Percentiles rank a stretch among this genome's conserved stretches.
These are phyloP conservation scores for Cacatua alba DNA, from an alignment of 2,113 vertebrate genomes.

Conservation along the genomic window DNA sequence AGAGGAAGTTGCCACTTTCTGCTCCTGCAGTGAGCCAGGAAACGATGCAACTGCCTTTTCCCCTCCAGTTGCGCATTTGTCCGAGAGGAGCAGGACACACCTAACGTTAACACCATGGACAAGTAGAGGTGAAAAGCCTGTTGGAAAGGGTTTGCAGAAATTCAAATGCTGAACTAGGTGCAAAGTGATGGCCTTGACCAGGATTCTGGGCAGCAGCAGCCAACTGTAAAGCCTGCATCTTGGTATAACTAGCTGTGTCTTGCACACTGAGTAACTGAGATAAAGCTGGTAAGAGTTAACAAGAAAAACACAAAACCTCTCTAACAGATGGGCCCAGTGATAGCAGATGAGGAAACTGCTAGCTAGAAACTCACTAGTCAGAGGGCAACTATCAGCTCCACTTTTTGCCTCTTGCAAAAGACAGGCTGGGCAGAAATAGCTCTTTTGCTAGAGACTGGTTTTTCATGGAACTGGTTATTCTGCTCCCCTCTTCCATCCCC, in stretches of 20 bases:
- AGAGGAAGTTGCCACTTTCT: not conserved
- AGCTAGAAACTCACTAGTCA: not conserved
- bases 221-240: not conserved
- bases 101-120: not conserved
- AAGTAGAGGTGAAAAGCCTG: fast-evolving
- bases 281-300: not conserved
- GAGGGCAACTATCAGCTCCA: not conserved
- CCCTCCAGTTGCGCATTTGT: not conserved
- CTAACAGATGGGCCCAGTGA: not conserved
- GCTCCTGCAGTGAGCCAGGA: not conserved
- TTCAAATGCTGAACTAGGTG: not conserved
- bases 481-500: not conserved
- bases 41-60: not conserved
- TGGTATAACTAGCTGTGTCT: not conserved
- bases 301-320: not conserved
- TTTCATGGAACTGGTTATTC: not conserved
- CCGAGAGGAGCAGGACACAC: not conserved
- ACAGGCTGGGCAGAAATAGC: not conserved
- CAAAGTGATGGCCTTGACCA: not conserved
- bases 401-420: not conserved
- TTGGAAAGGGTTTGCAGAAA: not conserved
- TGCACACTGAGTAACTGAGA: not conserved
- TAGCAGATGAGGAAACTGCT: not conserved
- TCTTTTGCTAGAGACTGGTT: not conserved
- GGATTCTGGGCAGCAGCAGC: not conserved